These are phyloP conservation scores for Alcis repandata DNA, from an alignment of 2,888 invertebrate species.

Conservation along the genomic window DNA sequence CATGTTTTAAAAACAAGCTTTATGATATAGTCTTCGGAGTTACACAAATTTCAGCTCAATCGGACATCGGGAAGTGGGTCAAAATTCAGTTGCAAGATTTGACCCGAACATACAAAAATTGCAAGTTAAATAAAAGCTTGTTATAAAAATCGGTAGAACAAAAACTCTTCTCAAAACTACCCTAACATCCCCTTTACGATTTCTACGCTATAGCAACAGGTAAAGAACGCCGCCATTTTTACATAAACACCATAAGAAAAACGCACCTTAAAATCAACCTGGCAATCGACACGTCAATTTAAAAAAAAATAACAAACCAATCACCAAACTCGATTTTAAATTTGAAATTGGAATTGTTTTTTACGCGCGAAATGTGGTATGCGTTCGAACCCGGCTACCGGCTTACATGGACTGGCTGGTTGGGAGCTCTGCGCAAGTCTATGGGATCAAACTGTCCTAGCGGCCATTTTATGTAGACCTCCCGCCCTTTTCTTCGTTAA, in stretches of 20 bases:
- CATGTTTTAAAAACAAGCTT: too few species aligned
- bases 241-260: conserved; percentile 19
- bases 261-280: conserved; percentile 33
- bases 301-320: conserved; percentile 15
- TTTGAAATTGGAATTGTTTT: conserved; percentile 18
- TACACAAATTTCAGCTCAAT: background rate
- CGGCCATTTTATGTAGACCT: conserved; percentile 58
- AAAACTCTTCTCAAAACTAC: background rate
- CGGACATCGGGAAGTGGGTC: too few species aligned
- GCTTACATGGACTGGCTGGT: conserved; percentile 63
- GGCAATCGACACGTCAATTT: conserved; percentile 23
- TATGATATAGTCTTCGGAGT: too few species aligned
- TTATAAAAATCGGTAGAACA: background rate
- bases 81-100: too few species aligned
- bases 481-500: conserved; percentile 36
- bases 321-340: background rate
- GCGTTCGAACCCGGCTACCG: conserved; percentile 63
- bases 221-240: conserved; percentile 30
- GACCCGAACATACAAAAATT: too few species aligned
- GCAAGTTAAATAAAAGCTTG: too few species aligned
- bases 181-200: conserved; percentile 22
- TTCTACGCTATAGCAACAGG: conserved; percentile 34
- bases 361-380: conserved; percentile 34
- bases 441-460: conserved; percentile 58
- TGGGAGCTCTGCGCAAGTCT: conserved; percentile 71